These are phyloP conservation scores for Salmo trutta DNA, from an alignment of 2,797 vertebrate genomes.

Conservation along the genomic window DNA sequence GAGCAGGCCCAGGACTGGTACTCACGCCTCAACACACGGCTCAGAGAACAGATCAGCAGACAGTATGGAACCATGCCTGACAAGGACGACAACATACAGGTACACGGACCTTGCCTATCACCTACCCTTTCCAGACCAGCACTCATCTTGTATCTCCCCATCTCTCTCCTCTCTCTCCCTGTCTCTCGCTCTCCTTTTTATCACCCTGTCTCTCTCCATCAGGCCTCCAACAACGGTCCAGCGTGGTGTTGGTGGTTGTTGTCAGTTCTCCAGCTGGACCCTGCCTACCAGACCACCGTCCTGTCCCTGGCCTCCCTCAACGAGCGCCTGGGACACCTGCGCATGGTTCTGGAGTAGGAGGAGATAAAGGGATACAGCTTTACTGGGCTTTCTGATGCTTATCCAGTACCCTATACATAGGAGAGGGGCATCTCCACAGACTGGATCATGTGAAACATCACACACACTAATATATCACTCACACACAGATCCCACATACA, in stretches of 20 bases:
- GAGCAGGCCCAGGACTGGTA: constrained; percentile 85
- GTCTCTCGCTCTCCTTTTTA: neutral
- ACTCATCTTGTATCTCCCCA: neutral
- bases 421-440: neutral
- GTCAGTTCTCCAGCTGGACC: constrained; percentile 86
- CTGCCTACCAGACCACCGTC: constrained; percentile 83
- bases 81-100: constrained; percentile 85
- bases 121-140: too few species aligned
- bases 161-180: neutral
- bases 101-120: constrained; percentile 32
- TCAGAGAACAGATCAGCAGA: constrained; percentile 76
- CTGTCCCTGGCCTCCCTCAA: constrained; percentile 84
- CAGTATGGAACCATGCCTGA: constrained; percentile 83
- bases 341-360: constrained; percentile 73
- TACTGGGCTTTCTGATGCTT: neutral
- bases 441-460: neutral
- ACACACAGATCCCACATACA: neutral
- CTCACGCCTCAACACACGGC: constrained; percentile 72
- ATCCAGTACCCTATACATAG: neutral
- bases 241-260: constrained; percentile 93
- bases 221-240: constrained; percentile 84
- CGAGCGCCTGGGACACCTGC: constrained; percentile 82
- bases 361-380: neutral
- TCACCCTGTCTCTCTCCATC: constrained; percentile 16
- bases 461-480: neutral